Evolutionary conservation across 1,140 invertebrate species (phyloP), one percentile per base, ranked within the genome.

Genomic region (Globodera rostochiensis): DNA sequence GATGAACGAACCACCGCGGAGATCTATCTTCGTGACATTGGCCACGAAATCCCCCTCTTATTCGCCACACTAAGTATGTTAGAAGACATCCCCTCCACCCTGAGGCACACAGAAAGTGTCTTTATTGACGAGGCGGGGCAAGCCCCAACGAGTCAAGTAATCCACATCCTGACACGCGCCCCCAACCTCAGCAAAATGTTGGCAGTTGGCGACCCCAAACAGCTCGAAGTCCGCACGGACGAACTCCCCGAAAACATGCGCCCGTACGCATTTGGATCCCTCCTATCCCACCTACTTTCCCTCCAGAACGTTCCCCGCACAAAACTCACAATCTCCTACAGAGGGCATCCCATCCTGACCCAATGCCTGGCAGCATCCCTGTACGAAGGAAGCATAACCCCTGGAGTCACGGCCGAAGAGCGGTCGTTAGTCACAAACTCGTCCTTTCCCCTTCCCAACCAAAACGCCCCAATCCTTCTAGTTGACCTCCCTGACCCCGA

Each of bases 91-190:
- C n/a, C 36, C 19, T 36, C 73, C 7, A 25, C 45, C 1, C 49
- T 74, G 0, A 21, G 1, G 1, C 19, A 46, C 4, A 46, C 25
- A 6, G 45, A 49, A 9, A n/a, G n/a, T 1, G 9, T 74, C 1
- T 74, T 74, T 2, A 46, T 74, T 45, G 73, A 74, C 36, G 73
- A 74, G 9, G 73, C 73, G 3, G 73, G 73, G n/a, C 73, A 74
- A 47, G 21, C 73, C 0, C 73, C 73, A 1, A 74, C 73, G n/a
- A 74, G 45, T 46, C 73, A 74, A 13, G 19, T 60, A 5, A 13
- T 60, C 4, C 57, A 60, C 57, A 74, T 74, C 11, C 36, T 74
- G 6, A 21, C 73, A 1, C 7, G 11, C 9, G 73, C 49, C 4
- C n/a, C 36, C 5, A 74, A 74, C 9, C 25, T 74, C 9, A 36